phyloP scores from a whole-genome alignment of 2,888 invertebrate species.

The Schrankia costaestrigalis region DNA sequence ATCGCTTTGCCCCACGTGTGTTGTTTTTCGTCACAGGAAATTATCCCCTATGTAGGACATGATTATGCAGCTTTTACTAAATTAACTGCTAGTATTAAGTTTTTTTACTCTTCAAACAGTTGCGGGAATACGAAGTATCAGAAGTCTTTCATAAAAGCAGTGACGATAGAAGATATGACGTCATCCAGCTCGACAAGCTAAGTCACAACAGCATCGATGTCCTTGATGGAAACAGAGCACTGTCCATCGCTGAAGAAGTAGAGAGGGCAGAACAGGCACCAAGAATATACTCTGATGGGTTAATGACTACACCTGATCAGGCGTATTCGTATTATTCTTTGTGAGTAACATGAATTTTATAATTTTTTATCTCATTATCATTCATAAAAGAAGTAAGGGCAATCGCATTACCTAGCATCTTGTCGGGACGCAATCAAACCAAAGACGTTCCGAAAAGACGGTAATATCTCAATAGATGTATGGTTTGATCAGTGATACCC shows the following conservation, averaged over 20 bases:
- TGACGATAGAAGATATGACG: conserved; percentile 88
- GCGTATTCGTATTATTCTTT: conserved; percentile 71
- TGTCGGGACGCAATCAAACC: too few relatives aligned
- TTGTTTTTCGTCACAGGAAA: too few relatives aligned
- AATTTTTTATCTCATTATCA: not conserved
- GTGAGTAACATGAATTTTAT: conserved; percentile 47
- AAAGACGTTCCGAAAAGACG: too few relatives aligned
- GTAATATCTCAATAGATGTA: too few relatives aligned
- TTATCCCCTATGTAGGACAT: too few relatives aligned
- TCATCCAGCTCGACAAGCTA: conserved; percentile 82
- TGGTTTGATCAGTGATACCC: too few relatives aligned
- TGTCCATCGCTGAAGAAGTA: conserved; percentile 89
- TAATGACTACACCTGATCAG: conserved; percentile 67
- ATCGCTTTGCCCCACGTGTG: too few relatives aligned
- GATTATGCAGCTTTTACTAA: too few relatives aligned
- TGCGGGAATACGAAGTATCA: conserved; percentile 92
- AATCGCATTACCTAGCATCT: not conserved
- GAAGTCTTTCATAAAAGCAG: conserved; percentile 92
- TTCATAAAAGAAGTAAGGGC: not conserved
- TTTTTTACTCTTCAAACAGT: conserved; percentile 64
- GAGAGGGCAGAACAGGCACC: conserved; percentile 85
- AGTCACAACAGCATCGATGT: conserved; percentile 80
- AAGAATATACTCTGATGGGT: conserved; percentile 74
- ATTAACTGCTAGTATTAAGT: too few relatives aligned
- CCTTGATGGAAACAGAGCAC: conserved; percentile 85